Base-by-base conservation (phyloP, 2,888 invertebrate species). In the Lapara coniferarum region DNA sequence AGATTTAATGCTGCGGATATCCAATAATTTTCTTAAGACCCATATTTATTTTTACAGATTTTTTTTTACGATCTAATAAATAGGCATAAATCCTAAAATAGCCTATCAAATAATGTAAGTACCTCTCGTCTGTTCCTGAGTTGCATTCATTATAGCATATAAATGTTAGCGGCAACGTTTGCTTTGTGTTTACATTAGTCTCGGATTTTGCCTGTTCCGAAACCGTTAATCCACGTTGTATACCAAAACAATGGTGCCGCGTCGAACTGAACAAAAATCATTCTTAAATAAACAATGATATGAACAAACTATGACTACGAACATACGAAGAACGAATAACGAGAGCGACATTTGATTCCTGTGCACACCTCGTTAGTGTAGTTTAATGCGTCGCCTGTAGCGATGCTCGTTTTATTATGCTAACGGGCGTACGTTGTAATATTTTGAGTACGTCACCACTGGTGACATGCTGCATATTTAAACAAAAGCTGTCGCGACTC, bases 351-450 rank as follows among this genome's bases (percentile, higher is more conserved):
- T 85, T 85, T 86, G 83, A 86, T 85, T 85, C 79, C 77, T 77
- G 77, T 73, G 81, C 80, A 79, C 83, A 84, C 83, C 86, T 89
- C 88, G 85, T 88, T 88, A 88, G 86, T 81, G 83, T 80, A 83
- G 82, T 84, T 89, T 89, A 90, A 89, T 89, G 89, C 86, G 84
- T 77, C 84, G 87, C 86, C 85, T 79, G 87, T 79, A 86, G 88
- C 89, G 85, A 81, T 85, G 87, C 85, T 86, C 89, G 85, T 87
- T 88, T 88, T 90, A 92, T 91, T 90, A 91, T 90, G 90, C 91
- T 89, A 88, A 89, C 88, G 87, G 88, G 87, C 86, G 87, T 78
- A 80, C 86, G 88, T 84, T 88, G 85, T 90, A 89, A 89, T 91
- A 89, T 90, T 90, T 91, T 85, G 88, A 90, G 89, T 85, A 89